Base-by-base conservation (phyloP, 2,797 vertebrate species). In the Protosalanx chinensis region DNA sequence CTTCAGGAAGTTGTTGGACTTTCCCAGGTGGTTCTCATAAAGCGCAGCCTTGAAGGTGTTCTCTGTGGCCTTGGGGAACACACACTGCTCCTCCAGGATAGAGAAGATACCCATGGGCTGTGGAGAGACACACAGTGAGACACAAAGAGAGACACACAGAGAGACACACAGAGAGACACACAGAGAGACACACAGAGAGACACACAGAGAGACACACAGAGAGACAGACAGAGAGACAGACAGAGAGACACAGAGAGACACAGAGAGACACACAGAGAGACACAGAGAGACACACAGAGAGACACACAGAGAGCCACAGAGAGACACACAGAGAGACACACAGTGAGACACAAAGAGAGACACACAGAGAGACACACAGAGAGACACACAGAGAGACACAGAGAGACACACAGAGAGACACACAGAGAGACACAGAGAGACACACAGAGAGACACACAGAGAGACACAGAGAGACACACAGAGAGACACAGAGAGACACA, bases 51-150 rank as follows among this genome's bases (percentile, higher is more conserved):
- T 91, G 78, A 89, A 76, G 3, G 86, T 92, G 0, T 80, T 77
- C 0, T 88, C 84, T 0, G 85, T 89, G 18, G 91, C 90, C 87
- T 92, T 92, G 32, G 88, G 91, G 75, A 93, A 90, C 73, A 85
- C 72, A 8, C 79, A 84, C 82, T 87, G 90, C 81, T 93, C 91
- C 76, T 93, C 92, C 58, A 93, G 82, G 79, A 92, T 91, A 78
- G 89, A 93, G 84, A 88, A 93, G 72, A 93, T 86, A 15, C 91
- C 89, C 91, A 87, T 92, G 20, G 88, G 89, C 90, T 92, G 16
- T 4, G 8, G 18, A 6, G 23, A 30, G 46, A 15, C 23, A 27
- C 23, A 27, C 23, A 75, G 60, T 1, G 23, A 27, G 1, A 27
- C 23, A 27, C 23, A 27, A 1, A 27, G n/a, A 8, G 32, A 15